Conservation (phyloP, 2,888 invertebrate genomes). For the Poecilus cupreus region DNA sequence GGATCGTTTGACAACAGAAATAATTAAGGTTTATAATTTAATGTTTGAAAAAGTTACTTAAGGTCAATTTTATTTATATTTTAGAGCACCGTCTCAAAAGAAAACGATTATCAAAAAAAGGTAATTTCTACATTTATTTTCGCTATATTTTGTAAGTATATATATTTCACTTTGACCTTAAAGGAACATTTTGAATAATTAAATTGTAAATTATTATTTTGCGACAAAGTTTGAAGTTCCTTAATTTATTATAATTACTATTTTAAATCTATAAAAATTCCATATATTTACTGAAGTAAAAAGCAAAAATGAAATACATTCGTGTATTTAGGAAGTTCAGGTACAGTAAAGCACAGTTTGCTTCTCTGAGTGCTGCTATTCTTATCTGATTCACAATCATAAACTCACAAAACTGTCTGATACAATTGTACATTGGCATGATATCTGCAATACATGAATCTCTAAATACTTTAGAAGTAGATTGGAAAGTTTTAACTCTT, state of each 20-base stretch:
- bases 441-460: neutral
- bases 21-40: no score
- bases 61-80: neutral
- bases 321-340: constrained; percentile 36
- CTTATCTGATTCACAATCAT: constrained; percentile 1
- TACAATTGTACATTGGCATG: constrained; percentile 16
- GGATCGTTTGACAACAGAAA: no score
- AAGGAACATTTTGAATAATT: constrained; percentile 20
- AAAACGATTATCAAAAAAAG: constrained; percentile 16
- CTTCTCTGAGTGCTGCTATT: constrained; percentile 32
- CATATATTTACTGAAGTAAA: neutral
- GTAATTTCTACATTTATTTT: neutral
- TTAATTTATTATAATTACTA: neutral
- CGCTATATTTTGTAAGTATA: neutral
- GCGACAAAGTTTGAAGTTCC: neutral
- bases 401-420: neutral
- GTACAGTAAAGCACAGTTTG: constrained; percentile 51
- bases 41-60: no score
- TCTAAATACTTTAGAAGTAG: neutral
- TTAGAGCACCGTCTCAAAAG: neutral
- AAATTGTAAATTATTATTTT: neutral
- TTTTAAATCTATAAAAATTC: constrained; percentile 4
- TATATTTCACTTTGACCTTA: constrained; percentile 8
- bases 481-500: no score
- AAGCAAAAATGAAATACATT: neutral